Base-by-base conservation (phyloP, 2,888 invertebrate species). In the Dusona sp. region DNA sequence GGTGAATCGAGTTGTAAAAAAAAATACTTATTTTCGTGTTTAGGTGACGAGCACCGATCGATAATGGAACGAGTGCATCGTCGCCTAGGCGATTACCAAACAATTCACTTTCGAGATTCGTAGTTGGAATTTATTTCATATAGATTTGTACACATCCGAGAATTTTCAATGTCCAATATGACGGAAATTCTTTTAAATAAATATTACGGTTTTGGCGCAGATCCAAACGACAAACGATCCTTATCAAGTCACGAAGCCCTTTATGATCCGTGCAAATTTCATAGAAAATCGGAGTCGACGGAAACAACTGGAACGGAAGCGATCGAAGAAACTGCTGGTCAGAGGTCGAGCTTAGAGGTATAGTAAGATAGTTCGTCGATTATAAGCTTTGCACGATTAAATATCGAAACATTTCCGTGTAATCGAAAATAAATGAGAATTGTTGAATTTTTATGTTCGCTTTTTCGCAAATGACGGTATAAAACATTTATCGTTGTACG, bases 131-230 rank as follows among this genome's bases (percentile, higher is more conserved):
- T 29, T 64, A 77, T 77, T 36, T 38, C 11, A 22, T 51, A 65
- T 22, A 65, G 36, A 80, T 29, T 48, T 61, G 51, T 67, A 38
- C 8, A 61, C 33, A 22, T 38, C 64, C 48, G 13, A 65, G 25
- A 75, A 45, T 70, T 65, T 25, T 29, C 68, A 36, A 92, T 92
- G 91, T 84, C 90, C 6, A 89, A 90, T 65, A 73, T 90, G 8
- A 88, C 90, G 9, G 88, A 87, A 38, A 85, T 80, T 83, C 84
- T 92, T 11, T 77, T 92, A n/a, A 79, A 77, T 0, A 88, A 88
- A 48, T 92, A 91, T 87, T 92, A 92, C 57, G 92, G 92, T 16
- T 57, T 91, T 36, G 89, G 88, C 0, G 78, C 82, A 1, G 83
- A 88, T 29, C 64, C 82, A 3, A 68, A 80, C 6, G 48, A 22